Evolutionary conservation across 2,113 vertebrate species (phyloP).

Genomic region (Osmerus mordax): DNA sequence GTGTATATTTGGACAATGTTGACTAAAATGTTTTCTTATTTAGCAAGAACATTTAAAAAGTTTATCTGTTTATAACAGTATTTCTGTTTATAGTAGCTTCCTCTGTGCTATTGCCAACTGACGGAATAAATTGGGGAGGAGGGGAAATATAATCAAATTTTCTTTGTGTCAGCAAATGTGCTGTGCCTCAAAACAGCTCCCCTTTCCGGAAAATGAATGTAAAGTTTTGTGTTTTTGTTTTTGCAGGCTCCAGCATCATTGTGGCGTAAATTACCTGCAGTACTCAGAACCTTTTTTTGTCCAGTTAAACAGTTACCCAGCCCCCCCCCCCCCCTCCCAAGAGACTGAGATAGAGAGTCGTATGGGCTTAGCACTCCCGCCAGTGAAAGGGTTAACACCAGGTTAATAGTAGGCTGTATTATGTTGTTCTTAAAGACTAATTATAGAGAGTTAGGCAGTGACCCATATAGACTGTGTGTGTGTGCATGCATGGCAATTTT

Average conservation of each 20-base stretch:
- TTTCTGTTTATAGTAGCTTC: not conserved
- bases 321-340: not conserved
- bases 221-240: not conserved
- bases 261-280: slow-evolving; percentile 13
- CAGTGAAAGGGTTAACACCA: slow-evolving; percentile 28
- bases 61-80: too few species aligned
- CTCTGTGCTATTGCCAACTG: not conserved
- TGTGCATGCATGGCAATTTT: slow-evolving; percentile 18
- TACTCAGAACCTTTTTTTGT: slow-evolving; percentile 24
- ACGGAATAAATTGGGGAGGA: not conserved
- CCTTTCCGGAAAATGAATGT: not conserved
- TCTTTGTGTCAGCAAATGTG: not conserved
- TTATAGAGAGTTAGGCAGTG: slow-evolving; percentile 51
- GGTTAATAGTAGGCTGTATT: slow-evolving; percentile 34
- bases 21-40: too few species aligned
- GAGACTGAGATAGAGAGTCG: not conserved
- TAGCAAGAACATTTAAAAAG: too few species aligned
- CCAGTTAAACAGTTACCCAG: not conserved
- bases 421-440: slow-evolving; percentile 51
- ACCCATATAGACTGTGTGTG: not conserved
- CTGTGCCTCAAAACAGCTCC: not conserved
- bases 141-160: not conserved
- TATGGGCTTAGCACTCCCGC: not conserved
- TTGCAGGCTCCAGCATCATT: not conserved
- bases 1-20: too few species aligned